A percentile compares a stretch with the other conserved stretches of the same genome.
Conservation (phyloP, 2,888 invertebrate species). For the Nephrotoma appendiculata region DNA sequence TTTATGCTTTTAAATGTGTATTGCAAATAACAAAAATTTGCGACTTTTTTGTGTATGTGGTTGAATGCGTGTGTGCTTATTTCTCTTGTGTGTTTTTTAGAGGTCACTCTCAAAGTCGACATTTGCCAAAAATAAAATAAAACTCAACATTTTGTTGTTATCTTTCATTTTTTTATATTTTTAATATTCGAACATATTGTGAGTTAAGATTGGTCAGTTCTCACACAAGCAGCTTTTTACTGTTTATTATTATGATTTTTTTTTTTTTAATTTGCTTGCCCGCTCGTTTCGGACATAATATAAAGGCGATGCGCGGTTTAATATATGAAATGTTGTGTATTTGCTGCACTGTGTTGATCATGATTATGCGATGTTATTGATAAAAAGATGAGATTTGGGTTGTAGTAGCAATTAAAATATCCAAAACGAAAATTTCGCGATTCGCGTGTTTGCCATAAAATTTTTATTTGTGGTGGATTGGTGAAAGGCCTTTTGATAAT, state of each 20-base stretch:
- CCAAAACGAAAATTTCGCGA: not conserved
- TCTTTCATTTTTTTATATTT: not conserved
- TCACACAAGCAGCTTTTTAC: not conserved
- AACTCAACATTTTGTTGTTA: not conserved
- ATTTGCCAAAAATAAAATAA: constrained; percentile 3
- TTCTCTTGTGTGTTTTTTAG: not conserved
- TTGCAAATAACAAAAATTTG: not conserved
- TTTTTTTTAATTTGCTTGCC: constrained; percentile 10
- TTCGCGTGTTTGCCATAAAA: not conserved
- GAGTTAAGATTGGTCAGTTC: constrained; percentile 26
- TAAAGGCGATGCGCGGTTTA: constrained; percentile 6
- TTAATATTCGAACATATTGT: not conserved
- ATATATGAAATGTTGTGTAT: not conserved
- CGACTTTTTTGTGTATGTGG: not conserved
- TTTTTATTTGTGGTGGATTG: not conserved
- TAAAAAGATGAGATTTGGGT: not conserved
- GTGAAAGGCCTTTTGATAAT: not conserved
- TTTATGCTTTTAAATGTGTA: not conserved
- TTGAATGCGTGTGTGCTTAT: not conserved
- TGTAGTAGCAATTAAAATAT: not conserved
- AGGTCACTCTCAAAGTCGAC: constrained; percentile 6
- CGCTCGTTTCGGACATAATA: constrained; percentile 1
- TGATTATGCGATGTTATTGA: not conserved
- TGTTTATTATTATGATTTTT: not conserved
- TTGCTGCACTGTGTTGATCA: not conserved